A percentile compares a stretch with the other conserved stretches of the same genome.
phyloP scores from a whole-genome alignment of 2,888 invertebrate species.

The Scrobipalpa atriplicella region DNA sequence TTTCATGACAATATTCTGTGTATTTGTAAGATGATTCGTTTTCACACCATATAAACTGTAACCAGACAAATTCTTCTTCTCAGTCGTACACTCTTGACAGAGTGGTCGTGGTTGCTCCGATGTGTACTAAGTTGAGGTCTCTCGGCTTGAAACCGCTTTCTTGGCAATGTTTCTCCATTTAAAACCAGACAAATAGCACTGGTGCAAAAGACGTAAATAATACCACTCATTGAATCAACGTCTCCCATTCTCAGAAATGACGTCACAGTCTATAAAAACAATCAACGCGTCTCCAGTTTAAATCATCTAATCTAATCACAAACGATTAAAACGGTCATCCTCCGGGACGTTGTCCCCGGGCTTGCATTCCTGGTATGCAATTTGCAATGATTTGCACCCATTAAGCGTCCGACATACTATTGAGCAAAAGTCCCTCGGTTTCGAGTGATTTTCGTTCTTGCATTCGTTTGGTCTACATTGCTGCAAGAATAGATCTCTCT shows the following conservation, averaged over 20 bases:
- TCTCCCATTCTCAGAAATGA: neutral
- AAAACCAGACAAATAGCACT: too few relatives aligned
- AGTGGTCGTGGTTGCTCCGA: too few relatives aligned
- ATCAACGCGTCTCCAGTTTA: conserved; percentile 8
- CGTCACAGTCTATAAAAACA: conserved; percentile 16
- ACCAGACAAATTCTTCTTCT: too few relatives aligned
- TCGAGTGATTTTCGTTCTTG: neutral
- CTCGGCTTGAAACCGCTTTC: too few relatives aligned
- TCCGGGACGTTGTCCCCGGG: conserved; percentile 35
- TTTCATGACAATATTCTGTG: too few relatives aligned
- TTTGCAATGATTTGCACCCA: conserved; percentile 74
- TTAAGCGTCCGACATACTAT: conserved; percentile 51
- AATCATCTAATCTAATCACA: conserved; percentile 25
- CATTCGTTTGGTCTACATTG: neutral
- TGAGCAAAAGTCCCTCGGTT: neutral
- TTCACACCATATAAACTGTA: too few relatives aligned
- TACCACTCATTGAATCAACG: neutral
- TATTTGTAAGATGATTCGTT: too few relatives aligned
- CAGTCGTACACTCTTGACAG: too few relatives aligned
- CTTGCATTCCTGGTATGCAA: conserved; percentile 59
- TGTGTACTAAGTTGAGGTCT: too few relatives aligned
- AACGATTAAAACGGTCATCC: conserved; percentile 62
- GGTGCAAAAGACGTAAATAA: neutral
- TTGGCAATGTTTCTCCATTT: too few relatives aligned
- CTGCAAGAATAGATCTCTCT: neutral